Conservation (phyloP, 2,113 vertebrate species). For the Morone saxatilis region DNA sequence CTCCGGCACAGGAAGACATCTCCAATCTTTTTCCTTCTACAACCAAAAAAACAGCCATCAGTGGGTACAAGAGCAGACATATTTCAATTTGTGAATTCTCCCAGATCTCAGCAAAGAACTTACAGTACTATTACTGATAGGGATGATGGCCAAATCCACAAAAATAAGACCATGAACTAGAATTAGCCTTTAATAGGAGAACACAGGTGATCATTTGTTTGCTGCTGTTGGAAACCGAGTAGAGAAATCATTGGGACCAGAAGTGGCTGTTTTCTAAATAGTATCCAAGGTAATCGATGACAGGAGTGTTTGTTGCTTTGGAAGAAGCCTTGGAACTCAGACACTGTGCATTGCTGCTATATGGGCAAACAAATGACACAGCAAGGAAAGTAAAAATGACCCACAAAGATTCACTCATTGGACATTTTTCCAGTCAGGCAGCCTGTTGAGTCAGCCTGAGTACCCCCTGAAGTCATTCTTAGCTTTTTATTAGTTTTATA, state of each 20-base stretch:
- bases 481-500: slow-evolving; percentile 1
- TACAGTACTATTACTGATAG: background rate
- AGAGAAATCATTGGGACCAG: slow-evolving; percentile 78
- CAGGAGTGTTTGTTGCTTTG: slow-evolving; percentile 39
- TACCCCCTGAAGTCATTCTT: slow-evolving; percentile 11
- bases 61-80: background rate
- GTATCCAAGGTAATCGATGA: slow-evolving; percentile 8
- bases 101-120: background rate
- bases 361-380: slow-evolving; percentile 9
- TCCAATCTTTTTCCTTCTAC: background rate
- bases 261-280: slow-evolving; percentile 68
- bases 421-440: background rate
- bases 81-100: background rate
- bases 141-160: background rate
- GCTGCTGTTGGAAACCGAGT: slow-evolving; percentile 53
- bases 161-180: background rate
- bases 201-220: slow-evolving; percentile 41
- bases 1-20: background rate
- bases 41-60: background rate
- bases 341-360: slow-evolving; percentile 65
- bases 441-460: background rate
- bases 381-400: background rate
- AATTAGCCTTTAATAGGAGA: background rate
- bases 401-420: background rate
- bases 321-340: slow-evolving; percentile 51